Percentiles rank a stretch among this genome's conserved stretches.
Evolutionary conservation across 2,797 vertebrate genomes (phyloP).

Genomic region (Naso thynnoides): DNA sequence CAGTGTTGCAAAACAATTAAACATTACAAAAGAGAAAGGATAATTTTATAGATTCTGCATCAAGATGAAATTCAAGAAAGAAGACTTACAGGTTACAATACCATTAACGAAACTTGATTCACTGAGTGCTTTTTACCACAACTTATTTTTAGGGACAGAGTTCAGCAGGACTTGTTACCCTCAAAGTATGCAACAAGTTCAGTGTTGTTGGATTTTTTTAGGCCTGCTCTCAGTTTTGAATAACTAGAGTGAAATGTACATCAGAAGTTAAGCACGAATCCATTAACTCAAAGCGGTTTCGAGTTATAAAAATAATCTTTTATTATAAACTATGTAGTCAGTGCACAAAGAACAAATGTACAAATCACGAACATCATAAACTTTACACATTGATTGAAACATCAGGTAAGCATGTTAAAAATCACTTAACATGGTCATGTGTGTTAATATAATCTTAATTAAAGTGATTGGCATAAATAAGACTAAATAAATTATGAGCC

Average conservation of each 20-base stretch:
- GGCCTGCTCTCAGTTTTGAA: neutral
- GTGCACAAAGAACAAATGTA: slow-evolving; percentile 77
- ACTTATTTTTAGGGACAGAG: neutral
- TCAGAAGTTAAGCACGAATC: slow-evolving; percentile 2
- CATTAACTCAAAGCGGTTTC: slow-evolving; percentile 21
- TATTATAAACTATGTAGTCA: slow-evolving; percentile 75
- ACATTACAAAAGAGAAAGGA: neutral
- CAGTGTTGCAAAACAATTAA: neutral
- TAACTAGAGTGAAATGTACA: neutral
- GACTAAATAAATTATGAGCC: slow-evolving; percentile 85
- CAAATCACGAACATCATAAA: slow-evolving; percentile 56
- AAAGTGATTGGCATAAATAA: slow-evolving; percentile 83
- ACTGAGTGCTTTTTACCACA: neutral
- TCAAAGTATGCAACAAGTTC: too few relatives aligned
- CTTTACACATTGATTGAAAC: slow-evolving; percentile 64
- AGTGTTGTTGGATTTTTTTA: too few relatives aligned
- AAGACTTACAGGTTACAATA: neutral
- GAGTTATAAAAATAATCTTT: slow-evolving; percentile 80
- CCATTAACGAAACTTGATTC: neutral
- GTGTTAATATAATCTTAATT: slow-evolving; percentile 74
- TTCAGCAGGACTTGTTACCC: neutral
- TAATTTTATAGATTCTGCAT: neutral
- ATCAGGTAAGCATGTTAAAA: slow-evolving; percentile 67
- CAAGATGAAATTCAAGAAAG: slow-evolving; percentile 1
- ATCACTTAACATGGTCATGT: slow-evolving; percentile 68